Conservation (phyloP, 1,140 invertebrate genomes). For the Hylaeus anthracinus region DNA sequence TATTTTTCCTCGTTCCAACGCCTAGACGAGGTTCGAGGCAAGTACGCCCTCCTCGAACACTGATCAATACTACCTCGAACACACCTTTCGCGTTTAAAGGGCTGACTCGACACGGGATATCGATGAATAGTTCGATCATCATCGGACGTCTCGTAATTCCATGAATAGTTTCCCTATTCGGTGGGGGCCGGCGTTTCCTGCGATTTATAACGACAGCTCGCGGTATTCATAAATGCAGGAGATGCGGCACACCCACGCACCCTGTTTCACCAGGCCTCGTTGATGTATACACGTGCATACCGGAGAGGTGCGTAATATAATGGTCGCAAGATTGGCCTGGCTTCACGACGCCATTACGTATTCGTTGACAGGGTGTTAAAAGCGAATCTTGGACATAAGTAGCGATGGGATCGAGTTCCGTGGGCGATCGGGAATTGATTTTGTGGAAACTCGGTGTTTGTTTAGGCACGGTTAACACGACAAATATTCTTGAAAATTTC, state of each 20-base stretch:
- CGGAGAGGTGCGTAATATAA: background rate
- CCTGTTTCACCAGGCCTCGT: background rate
- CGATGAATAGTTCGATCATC: constrained; percentile 11
- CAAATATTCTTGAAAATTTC: no score
- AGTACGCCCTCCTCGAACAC: no score
- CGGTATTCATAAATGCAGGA: background rate
- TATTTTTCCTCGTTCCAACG: no score
- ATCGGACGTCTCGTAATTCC: background rate
- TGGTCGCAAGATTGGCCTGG: background rate
- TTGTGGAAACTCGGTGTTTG: no score
- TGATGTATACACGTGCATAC: background rate
- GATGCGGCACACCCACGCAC: background rate
- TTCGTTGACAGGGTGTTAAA: constrained; percentile 7
- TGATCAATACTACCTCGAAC: background rate
- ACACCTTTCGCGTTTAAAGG: background rate
- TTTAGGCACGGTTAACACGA: no score
- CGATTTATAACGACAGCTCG: constrained; percentile 11
- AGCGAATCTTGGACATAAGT: background rate
- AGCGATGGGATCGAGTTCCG: no score
- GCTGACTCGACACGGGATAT: background rate
- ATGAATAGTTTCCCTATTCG: background rate
- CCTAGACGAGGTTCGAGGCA: no score
- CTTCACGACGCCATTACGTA: constrained; percentile 8
- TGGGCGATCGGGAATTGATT: background rate
- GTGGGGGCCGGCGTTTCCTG: background rate